A percentile compares a stretch with the other conserved stretches of the same genome.
phyloP scores from a whole-genome alignment of 2,113 vertebrate genomes.

The Rhinolophus sinicus region DNA sequence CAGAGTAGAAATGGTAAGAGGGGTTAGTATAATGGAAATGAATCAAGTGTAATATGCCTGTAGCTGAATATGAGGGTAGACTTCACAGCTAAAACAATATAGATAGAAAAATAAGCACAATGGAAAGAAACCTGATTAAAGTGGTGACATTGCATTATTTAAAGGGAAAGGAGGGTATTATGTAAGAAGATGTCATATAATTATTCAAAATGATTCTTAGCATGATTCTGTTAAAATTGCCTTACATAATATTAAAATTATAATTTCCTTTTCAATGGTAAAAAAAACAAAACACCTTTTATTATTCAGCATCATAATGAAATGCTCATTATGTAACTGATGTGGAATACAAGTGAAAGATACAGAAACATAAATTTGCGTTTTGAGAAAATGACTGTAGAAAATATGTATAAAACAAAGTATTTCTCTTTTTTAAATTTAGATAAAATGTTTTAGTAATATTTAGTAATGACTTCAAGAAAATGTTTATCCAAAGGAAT shows the following conservation, averaged over 20 bases:
- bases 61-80: not conserved
- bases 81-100: not conserved
- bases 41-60: not conserved
- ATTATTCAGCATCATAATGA: not conserved
- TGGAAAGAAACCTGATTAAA: not conserved
- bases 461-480: not conserved
- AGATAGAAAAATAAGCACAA: not conserved
- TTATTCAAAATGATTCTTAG: not conserved
- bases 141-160: not conserved
- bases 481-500: not conserved
- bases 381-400: not conserved
- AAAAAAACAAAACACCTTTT: not conserved
- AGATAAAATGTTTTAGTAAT: not conserved
- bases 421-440: not conserved
- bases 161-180: not conserved
- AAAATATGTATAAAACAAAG: not conserved
- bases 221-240: not conserved
- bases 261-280: not conserved
- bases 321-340: not conserved
- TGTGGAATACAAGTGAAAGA: not conserved
- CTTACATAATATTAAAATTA: not conserved
- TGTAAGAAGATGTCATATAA: not conserved
- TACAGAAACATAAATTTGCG: not conserved
- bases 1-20: not conserved
- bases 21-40: not conserved